Conservation (phyloP, 2,797 vertebrate genomes). For the Sylvia borin region DNA sequence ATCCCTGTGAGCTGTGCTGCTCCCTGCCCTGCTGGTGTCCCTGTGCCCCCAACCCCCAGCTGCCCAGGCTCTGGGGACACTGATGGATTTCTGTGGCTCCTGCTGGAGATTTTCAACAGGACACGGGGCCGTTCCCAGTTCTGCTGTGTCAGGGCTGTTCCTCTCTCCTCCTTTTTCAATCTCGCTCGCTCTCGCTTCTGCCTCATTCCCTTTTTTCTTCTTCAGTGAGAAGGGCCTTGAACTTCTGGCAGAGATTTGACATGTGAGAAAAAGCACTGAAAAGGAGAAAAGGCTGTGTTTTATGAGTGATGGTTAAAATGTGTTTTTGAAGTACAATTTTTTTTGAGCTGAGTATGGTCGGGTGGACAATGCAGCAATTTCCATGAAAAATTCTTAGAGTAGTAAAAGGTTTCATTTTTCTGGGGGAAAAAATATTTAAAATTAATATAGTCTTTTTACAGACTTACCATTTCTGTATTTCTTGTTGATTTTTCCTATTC, state of each 20-base stretch:
- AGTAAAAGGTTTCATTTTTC: not conserved
- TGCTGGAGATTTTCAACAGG: not conserved
- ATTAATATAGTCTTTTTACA: not conserved
- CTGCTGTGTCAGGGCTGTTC: conserved; percentile 27
- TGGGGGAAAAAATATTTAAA: not conserved
- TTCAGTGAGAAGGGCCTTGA: conserved; percentile 7
- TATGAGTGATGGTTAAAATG: not conserved
- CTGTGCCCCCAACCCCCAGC: not conserved
- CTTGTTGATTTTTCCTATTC: not conserved
- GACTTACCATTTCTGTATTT: not conserved
- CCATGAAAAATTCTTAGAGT: conserved; percentile 1
- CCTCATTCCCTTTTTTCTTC: not conserved
- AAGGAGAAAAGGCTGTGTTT: not conserved
- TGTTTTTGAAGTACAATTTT: not conserved
- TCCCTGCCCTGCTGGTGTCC: not conserved
- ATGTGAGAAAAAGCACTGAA: not conserved
- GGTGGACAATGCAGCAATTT: not conserved
- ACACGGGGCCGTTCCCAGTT: not conserved
- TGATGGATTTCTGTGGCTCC: not conserved
- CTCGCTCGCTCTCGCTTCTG: accelerated
- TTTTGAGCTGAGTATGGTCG: not conserved
- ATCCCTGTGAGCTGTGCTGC: not conserved
- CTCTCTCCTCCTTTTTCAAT: not conserved
- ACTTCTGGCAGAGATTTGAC: conserved; percentile 14
- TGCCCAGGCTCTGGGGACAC: not conserved